Conservation (phyloP, 2,113 vertebrate genomes). For the Ciconia maguari region DNA sequence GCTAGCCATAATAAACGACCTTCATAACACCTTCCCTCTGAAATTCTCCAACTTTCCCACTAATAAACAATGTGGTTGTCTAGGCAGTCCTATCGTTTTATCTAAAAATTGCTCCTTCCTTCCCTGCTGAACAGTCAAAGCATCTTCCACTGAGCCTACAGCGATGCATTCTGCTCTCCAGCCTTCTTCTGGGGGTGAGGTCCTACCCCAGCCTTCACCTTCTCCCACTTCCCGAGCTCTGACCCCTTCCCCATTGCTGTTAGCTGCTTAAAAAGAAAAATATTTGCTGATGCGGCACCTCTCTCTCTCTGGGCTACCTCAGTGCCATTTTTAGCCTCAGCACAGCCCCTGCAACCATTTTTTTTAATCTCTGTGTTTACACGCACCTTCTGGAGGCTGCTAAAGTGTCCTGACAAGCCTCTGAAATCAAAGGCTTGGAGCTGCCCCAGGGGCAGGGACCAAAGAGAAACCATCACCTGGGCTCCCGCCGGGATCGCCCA, state of each 20-base stretch:
- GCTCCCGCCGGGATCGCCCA: neutral
- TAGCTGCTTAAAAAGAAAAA: neutral
- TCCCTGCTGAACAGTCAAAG: neutral
- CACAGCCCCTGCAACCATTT: neutral
- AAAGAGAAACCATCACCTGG: neutral
- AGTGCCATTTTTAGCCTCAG: neutral
- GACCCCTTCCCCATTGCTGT: neutral
- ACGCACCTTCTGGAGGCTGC: neutral
- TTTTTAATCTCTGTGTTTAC: neutral
- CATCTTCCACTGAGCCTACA: neutral
- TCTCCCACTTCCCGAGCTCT: neutral
- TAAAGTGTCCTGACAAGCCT: constrained; percentile 23
- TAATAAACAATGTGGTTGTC: neutral
- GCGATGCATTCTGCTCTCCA: neutral
- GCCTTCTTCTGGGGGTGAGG: neutral
- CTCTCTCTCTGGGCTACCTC: neutral
- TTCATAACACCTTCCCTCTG: neutral
- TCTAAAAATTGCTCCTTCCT: constrained; percentile 1
- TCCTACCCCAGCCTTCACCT: neutral
- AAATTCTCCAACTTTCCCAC: neutral
- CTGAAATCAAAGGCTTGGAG: constrained; percentile 30
- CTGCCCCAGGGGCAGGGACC: constrained; percentile 13
- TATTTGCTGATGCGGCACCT: neutral
- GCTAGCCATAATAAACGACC: neutral
- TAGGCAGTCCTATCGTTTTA: neutral